phyloP scores from a whole-genome alignment of 2,888 invertebrate genomes.

The Megaustenia siamemsis region DNA sequence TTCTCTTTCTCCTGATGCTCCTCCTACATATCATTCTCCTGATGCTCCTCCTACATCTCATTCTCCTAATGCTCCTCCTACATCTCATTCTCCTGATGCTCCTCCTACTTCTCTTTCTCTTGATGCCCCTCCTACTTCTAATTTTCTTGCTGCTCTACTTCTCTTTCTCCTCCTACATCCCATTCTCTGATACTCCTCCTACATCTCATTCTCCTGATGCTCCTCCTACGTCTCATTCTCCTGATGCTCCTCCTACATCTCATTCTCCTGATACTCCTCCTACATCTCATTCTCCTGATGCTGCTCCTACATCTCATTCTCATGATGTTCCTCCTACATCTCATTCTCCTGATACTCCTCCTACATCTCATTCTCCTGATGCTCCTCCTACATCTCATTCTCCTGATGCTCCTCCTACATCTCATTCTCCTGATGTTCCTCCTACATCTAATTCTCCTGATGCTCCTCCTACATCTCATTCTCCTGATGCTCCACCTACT shows the following conservation, averaged over 20 bases:
- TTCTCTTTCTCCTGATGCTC: not conserved
- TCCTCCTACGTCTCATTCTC: not conserved
- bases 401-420: not conserved
- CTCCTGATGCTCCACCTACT: too few species aligned
- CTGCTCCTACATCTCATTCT: conserved; percentile 1
- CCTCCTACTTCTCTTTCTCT: not conserved
- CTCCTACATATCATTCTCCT: not conserved
- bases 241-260: conserved; percentile 17
- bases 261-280: conserved; percentile 10
- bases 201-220: too few species aligned
- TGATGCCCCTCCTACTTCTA: too few species aligned
- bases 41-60: not conserved
- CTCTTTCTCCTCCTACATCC: not conserved
- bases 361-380: not conserved
- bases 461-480: not conserved
- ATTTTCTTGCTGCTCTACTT: not conserved
- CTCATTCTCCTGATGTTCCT: not conserved
- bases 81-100: conserved; percentile 12
- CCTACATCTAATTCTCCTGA: not conserved
- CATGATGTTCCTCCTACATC: not conserved
- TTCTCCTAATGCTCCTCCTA: conserved; percentile 8
- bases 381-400: not conserved
- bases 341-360: not conserved
- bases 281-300: conserved; percentile 33
- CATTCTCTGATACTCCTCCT: not conserved